A percentile compares a stretch with the other conserved stretches of the same genome.
These are phyloP conservation scores for Xylocopa sonorina DNA, from an alignment of 1,140 invertebrate species.

Conservation along the genomic window DNA sequence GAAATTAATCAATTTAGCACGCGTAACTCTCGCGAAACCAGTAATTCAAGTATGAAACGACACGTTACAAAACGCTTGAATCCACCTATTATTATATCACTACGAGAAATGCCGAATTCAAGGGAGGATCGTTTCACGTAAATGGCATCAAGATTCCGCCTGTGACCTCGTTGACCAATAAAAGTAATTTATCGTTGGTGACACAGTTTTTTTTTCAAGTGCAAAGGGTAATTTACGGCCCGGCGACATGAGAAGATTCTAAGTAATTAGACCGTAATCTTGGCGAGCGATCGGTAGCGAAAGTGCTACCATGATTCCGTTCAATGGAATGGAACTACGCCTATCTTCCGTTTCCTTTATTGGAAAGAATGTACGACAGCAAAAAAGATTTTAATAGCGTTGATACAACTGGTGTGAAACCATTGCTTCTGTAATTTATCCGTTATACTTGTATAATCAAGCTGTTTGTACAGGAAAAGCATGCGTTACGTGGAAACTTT, in stretches of 20 bases:
- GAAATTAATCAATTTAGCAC: neutral
- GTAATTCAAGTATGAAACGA: neutral
- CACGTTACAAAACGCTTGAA: neutral
- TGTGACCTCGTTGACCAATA: too few species aligned
- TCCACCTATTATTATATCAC: too few species aligned
- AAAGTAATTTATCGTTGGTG: neutral
- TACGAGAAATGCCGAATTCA: too few species aligned
- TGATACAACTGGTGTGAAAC: constrained; percentile 28
- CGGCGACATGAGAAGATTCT: neutral
- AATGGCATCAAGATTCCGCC: neutral
- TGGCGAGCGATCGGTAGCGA: neutral
- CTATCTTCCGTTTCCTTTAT: constrained; percentile 30
- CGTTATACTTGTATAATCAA: neutral
- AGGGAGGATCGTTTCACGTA: neutral
- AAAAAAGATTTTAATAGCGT: constrained; percentile 17
- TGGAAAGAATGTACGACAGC: neutral
- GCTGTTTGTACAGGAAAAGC: neutral
- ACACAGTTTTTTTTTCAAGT: neutral
- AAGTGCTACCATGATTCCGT: neutral
- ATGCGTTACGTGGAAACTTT: neutral
- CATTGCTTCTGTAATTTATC: neutral
- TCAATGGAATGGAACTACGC: neutral
- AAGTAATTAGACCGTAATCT: constrained; percentile 31
- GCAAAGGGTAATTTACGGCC: neutral
- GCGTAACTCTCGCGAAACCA: neutral